phyloP scores from a whole-genome alignment of 2,797 vertebrate genomes.

The Acropternis orthonyx region DNA sequence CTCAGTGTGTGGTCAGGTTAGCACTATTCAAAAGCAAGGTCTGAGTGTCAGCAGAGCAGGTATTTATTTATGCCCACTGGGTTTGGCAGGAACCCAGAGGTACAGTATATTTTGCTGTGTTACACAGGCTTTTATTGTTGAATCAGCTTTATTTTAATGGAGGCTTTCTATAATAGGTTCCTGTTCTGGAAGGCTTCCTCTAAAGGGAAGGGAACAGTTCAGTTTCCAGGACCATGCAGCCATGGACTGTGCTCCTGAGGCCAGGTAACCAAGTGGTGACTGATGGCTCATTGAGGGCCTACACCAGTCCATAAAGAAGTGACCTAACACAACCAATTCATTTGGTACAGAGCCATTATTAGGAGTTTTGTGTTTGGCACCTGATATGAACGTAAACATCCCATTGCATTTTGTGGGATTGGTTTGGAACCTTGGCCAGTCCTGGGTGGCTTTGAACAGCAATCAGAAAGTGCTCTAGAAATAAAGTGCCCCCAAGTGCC shows the following conservation, averaged over 20 bases:
- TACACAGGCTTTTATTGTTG: conserved; percentile 43
- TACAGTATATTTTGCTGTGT: conserved; percentile 13
- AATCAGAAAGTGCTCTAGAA: background rate
- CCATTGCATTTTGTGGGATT: background rate
- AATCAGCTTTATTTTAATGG: conserved; percentile 53
- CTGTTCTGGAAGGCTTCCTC: background rate
- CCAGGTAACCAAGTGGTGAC: background rate
- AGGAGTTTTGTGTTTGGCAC: background rate
- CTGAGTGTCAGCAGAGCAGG: conserved; percentile 10
- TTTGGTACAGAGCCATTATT: background rate
- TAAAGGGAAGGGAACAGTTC: background rate
- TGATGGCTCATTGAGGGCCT: background rate
- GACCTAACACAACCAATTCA: background rate
- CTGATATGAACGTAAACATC: background rate
- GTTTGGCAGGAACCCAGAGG: conserved; percentile 37
- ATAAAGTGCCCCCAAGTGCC: background rate
- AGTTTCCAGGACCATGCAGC: background rate
- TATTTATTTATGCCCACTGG: conserved; percentile 54
- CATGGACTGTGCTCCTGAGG: background rate
- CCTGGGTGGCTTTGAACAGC: background rate
- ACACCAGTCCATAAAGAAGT: background rate
- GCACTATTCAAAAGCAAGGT: background rate
- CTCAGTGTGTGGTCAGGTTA: conserved; percentile 46
- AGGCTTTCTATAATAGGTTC: conserved; percentile 14
- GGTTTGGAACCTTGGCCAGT: background rate